Conservation (phyloP, 2,113 vertebrate genomes). For the Sceloporus tristichus region DNA sequence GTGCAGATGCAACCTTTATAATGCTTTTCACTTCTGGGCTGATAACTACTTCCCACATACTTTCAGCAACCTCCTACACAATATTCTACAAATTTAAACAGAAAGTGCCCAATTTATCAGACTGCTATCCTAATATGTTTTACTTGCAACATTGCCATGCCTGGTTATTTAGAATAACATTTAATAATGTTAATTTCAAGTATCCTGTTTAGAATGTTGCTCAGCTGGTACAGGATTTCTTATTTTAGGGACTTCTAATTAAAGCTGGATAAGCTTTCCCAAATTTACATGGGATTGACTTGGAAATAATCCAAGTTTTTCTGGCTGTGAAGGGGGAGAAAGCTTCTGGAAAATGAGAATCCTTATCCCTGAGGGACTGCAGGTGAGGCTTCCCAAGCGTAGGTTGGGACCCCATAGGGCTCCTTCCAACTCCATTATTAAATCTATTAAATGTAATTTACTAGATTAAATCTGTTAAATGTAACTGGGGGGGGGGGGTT, state of each 20-base stretch:
- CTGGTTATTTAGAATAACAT: neutral
- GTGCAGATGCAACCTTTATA: too few species aligned
- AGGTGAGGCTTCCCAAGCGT: neutral
- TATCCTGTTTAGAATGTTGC: too few species aligned
- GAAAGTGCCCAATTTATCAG: neutral
- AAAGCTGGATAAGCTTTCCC: too few species aligned
- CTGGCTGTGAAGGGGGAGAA: neutral
- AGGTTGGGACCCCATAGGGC: too few species aligned
- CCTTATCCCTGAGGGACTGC: neutral
- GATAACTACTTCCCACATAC: too few species aligned
- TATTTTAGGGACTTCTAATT: neutral
- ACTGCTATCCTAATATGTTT: too few species aligned
- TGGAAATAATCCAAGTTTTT: neutral
- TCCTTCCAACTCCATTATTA: too few species aligned
- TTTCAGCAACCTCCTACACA: neutral
- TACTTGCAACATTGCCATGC: neutral
- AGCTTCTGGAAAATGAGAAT: neutral
- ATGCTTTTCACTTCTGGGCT: neutral
- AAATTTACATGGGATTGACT: neutral
- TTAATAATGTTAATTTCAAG: too few species aligned
- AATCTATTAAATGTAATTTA: too few species aligned
- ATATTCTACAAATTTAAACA: neutral
- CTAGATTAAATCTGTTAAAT: too few species aligned
- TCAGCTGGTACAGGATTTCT: neutral
- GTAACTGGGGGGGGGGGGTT: too few species aligned